phyloP scores from a whole-genome alignment of 1,140 invertebrate genomes.

The Proales similis region DNA sequence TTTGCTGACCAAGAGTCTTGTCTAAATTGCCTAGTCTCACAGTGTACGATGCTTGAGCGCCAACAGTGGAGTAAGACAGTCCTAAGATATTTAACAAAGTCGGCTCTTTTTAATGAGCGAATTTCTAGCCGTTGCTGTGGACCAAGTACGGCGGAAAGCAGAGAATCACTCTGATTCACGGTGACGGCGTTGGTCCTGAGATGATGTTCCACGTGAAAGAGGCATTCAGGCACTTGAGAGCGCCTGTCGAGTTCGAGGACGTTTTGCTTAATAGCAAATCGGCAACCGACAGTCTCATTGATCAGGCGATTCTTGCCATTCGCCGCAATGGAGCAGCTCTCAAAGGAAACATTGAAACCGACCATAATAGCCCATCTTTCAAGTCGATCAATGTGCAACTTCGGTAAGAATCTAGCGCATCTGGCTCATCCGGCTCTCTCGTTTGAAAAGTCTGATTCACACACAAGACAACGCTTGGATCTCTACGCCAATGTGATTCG shows the following conservation, averaged over 20 bases:
- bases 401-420: not conserved
- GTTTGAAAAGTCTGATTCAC: slow-evolving; percentile 37
- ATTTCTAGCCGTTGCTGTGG: too few species aligned
- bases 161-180: slow-evolving; percentile 24
- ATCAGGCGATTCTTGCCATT: slow-evolving; percentile 17
- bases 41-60: too few species aligned
- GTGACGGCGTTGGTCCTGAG: slow-evolving; percentile 96
- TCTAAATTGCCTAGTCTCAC: too few species aligned
- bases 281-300: slow-evolving; percentile 1
- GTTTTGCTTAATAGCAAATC: slow-evolving; percentile 12
- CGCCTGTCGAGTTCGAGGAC: slow-evolving; percentile 57
- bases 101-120: too few species aligned
- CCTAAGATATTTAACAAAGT: too few species aligned
- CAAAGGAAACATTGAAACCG: slow-evolving; percentile 38
- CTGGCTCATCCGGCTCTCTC: not conserved
- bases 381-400: slow-evolving; percentile 20
- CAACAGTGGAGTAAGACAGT: too few species aligned
- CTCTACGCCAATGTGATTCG: slow-evolving; percentile 96
- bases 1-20: too few species aligned
- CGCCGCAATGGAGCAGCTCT: slow-evolving; percentile 27
- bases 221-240: slow-evolving; percentile 67
- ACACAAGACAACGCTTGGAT: slow-evolving; percentile 67
- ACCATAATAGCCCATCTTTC: slow-evolving; percentile 29
- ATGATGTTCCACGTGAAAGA: slow-evolving; percentile 83
- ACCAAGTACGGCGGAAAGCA: slow-evolving; percentile 37